These are phyloP conservation scores for Pimpla rufipes DNA, from an alignment of 2,888 invertebrate species.

Conservation along the genomic window DNA sequence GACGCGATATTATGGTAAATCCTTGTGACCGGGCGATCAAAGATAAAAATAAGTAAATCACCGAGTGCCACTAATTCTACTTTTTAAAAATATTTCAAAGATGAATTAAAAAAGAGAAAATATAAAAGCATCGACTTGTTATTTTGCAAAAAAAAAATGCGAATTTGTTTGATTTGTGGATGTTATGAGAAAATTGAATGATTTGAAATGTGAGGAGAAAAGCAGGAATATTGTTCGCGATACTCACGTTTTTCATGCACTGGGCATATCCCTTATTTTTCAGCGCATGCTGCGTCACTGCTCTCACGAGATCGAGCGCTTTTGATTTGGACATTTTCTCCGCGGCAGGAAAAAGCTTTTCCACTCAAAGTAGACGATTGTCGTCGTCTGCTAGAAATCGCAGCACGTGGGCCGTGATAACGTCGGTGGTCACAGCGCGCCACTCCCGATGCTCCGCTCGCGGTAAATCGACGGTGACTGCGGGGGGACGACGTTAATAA, in stretches of 20 bases:
- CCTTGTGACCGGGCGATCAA: no score
- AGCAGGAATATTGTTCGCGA: background rate
- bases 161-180: no score
- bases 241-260: constrained; percentile 85
- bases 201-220: constrained; percentile 21
- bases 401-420: constrained; percentile 27
- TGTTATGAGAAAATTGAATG: constrained; percentile 72
- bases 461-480: background rate
- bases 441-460: background rate
- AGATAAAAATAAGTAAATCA: no score
- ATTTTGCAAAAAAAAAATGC: no score
- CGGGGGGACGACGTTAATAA: background rate
- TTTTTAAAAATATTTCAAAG: no score
- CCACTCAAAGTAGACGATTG: background rate
- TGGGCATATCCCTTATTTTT: constrained; percentile 85
- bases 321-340: constrained; percentile 72
- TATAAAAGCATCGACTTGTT: no score
- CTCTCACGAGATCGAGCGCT: constrained; percentile 83
- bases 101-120: no score
- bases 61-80: no score
- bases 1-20: no score
- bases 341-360: background rate
- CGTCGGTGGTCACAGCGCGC: background rate
- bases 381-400: background rate
- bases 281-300: constrained; percentile 80